Evolutionary conservation across 2,888 invertebrate species (phyloP).

Genomic region (Morpho deidamia): DNA sequence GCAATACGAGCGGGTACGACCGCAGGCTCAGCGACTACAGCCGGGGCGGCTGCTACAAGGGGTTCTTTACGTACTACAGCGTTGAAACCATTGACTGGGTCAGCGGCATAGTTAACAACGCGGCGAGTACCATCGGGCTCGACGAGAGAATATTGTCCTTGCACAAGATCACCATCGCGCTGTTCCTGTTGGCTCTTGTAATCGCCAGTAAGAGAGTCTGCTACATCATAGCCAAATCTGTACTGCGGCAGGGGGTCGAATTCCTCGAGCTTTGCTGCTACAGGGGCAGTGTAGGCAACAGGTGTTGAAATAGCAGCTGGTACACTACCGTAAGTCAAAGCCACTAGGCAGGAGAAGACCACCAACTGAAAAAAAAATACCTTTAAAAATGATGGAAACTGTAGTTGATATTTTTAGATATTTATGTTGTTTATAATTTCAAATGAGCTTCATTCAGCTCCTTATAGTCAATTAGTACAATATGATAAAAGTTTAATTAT

Average conservation of each 20-base stretch:
- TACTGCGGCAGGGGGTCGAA: slow-evolving; percentile 80
- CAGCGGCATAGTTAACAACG: slow-evolving; percentile 60
- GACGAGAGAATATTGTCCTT: slow-evolving; percentile 61
- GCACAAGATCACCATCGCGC: slow-evolving; percentile 75
- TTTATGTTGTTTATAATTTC: neutral
- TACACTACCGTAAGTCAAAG: slow-evolving; percentile 52
- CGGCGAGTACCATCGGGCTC: slow-evolving; percentile 66
- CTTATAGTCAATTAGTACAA: no score
- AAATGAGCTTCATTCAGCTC: neutral
- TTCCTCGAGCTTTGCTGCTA: slow-evolving; percentile 56
- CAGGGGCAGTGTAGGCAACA: slow-evolving; percentile 40
- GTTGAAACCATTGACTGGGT: slow-evolving; percentile 62
- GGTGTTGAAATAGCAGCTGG: slow-evolving; percentile 48
- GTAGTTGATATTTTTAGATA: neutral
- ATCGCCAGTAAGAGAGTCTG: slow-evolving; percentile 65
- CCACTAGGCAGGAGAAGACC: slow-evolving; percentile 60
- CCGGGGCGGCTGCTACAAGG: slow-evolving; percentile 47
- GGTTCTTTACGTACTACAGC: slow-evolving; percentile 65
- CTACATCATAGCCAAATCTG: slow-evolving; percentile 63
- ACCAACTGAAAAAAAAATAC: slow-evolving; percentile 50
- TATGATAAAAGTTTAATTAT: no score
- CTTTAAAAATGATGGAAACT: no score
- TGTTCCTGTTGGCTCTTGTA: slow-evolving; percentile 70
- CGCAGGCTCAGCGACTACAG: slow-evolving; percentile 53
- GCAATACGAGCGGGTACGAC: slow-evolving; percentile 40